Base-by-base conservation (phyloP, 2,888 invertebrate genomes). In the Patella ulyssiponensis region DNA sequence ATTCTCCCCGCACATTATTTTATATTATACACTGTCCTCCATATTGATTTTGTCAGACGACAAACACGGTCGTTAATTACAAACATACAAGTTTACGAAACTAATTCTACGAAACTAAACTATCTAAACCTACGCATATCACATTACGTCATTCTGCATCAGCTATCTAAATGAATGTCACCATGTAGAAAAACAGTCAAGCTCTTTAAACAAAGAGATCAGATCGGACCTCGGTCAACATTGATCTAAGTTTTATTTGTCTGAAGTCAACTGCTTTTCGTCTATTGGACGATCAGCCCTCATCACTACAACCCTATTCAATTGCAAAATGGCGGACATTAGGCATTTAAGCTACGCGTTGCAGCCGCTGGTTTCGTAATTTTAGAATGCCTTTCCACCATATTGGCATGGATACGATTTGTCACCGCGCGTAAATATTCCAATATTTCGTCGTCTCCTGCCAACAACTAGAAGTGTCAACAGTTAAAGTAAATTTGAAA, bases 131-230 rank as follows among this genome's bases (percentile, higher is more conserved):
- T 44, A 44, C 44, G 44, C 44, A 44, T 44, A 44, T 44, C 44
- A 44, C 44, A 44, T 44, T 44, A 44, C 44, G 44, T 44, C 44
- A 44, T 44, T 44, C 9, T 44, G 44, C 44, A 44, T 44, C 44
- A 44, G 44, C 44, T 44, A 20, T 64, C 64, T 64, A 64, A 64
- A 64, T 64, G 20, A 23, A 64, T 64, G 23, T 64, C 64, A 64
- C 23, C 23, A 23, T 14, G 20, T 20, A 64, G 20, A 64, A 64
- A 23, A 64, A 64, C 64, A 64, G 20, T 64, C 20, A 23, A 64
- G 20, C 64, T 64, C 64, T 64, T 64, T 64, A 64, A 44, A 64
- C 64, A 64, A 64, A 23, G 20, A 23, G 64, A 64, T 64, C 20
- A 64, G 23, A 64, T 64, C 14, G 64, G 64, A 23, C 64, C 23